Evolutionary conservation across 1,140 invertebrate species (phyloP), one percentile per base, ranked within the genome.

Genomic region (Aculops lycopersici): DNA sequence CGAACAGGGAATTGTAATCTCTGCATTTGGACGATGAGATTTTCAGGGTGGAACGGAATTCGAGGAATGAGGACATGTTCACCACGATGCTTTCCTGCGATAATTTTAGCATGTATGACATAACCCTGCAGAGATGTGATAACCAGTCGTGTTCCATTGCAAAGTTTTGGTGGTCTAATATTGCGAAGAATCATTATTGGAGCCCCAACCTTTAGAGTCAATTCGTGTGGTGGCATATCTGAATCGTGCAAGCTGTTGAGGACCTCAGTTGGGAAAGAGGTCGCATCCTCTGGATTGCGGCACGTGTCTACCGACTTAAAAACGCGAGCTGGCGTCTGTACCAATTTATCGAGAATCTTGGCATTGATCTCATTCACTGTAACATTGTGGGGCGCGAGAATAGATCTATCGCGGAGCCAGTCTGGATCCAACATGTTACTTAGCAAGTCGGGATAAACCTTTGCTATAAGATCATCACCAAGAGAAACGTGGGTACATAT

Each of bases 1-100:
- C 54, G 46, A 1, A 67, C 31, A 17, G 60, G 58, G 55, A 66
- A 64, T 45, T 66, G 61, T 0, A 58, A 18, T 37, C 62, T 38
- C 49, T 57, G 56, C 43, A 64, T 48, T 14, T 44, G 19, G 49
- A 46, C 12, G 24, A 42, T 17, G 45, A 2, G 4, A 31, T 31
- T n/a, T 8, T 1, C 21, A 14, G 38, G 20, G 8, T 38, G 46
- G 41, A 45, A 35, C 15, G 43, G 44, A 45, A 44, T 44, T 17
- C 43, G 43, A 16, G 43, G 43, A 37, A 53, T 48, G 19, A 46
- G 45, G n/a, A 52, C 45, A 21, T 16, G 15, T 19, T 45, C 18
- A 3, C 44, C 42, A 37, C 20, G 8, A 31, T 8, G n/a, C n/a
- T 31, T n/a, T 8, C 24, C 24, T 8, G 24, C 24, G 8, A 31